These are phyloP conservation scores for Harlomillsia oculata DNA, from an alignment of 1,140 invertebrate species.

Conservation along the genomic window DNA sequence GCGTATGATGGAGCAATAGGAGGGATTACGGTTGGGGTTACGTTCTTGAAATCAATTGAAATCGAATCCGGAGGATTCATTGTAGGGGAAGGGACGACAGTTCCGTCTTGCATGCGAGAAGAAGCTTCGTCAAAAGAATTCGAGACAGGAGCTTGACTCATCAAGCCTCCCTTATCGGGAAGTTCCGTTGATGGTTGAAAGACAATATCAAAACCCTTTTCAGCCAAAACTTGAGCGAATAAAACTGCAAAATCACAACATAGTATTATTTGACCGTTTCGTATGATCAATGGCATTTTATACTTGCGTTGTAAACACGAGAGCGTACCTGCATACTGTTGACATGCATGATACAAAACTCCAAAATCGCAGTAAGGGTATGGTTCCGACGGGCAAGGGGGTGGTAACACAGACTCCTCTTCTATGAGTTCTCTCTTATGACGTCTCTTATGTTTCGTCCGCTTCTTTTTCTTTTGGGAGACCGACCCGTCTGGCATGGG, in stretches of 20 bases:
- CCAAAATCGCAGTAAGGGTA: constrained; percentile 34
- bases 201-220: constrained; percentile 31
- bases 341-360: constrained; percentile 33
- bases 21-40: too few relatives aligned
- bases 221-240: constrained; percentile 31
- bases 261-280: neutral
- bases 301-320: neutral
- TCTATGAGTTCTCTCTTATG: neutral
- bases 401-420: constrained; percentile 11
- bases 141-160: neutral
- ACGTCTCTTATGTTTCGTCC: neutral
- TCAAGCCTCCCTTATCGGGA: constrained; percentile 15
- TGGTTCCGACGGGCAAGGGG: constrained; percentile 17
- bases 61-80: neutral
- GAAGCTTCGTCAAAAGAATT: neutral
- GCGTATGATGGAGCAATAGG: too few relatives aligned
- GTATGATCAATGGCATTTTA: too few relatives aligned
- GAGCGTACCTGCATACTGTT: constrained; percentile 31
- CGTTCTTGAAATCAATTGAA: too few relatives aligned
- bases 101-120: neutral
- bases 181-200: constrained; percentile 23
- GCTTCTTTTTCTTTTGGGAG: constrained; percentile 4
- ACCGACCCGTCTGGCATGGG: constrained; percentile 34
- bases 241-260: constrained; percentile 22
- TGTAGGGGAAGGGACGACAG: neutral